phyloP scores from a whole-genome alignment of 1,140 invertebrate species.

The Penaeus chinensis region DNA sequence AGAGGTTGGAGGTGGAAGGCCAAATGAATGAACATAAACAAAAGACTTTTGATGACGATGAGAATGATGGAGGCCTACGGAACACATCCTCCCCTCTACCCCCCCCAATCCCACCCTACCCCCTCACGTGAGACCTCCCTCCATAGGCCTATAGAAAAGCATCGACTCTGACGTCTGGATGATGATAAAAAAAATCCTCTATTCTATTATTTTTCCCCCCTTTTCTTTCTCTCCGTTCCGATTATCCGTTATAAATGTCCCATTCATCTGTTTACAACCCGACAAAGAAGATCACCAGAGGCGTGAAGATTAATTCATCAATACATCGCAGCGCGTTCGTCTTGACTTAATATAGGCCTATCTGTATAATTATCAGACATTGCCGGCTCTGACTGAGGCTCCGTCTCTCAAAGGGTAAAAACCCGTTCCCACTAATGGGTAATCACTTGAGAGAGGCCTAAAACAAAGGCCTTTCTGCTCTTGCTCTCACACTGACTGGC shows the following conservation, averaged over 20 bases:
- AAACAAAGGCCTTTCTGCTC: slow-evolving; percentile 35
- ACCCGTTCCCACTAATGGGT: slow-evolving; percentile 25
- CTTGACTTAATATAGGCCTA: slow-evolving; percentile 32
- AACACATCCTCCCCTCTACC: not conserved
- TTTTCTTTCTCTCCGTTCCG: not conserved
- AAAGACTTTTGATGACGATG: slow-evolving; percentile 42
- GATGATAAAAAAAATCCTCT: not conserved
- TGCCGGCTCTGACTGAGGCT: slow-evolving; percentile 16
- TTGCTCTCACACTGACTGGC: slow-evolving; percentile 21
- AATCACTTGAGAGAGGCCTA: slow-evolving; percentile 34
- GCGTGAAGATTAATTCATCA: not conserved
- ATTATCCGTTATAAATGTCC: not conserved
- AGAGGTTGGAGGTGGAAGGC: too few relatives aligned
- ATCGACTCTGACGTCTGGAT: not conserved
- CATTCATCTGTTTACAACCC: too few relatives aligned
- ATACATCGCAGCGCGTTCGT: not conserved
- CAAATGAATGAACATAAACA: slow-evolving; percentile 45
- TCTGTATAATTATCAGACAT: slow-evolving; percentile 17
- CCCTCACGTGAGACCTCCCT: slow-evolving; percentile 28
- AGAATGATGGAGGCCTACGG: slow-evolving; percentile 52
- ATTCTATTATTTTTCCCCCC: not conserved
- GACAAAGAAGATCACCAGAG: too few relatives aligned
- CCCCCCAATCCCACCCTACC: too few relatives aligned
- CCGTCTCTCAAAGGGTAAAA: not conserved
- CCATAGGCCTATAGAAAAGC: slow-evolving; percentile 3